Percentiles rank a stretch among this genome's conserved stretches.
phyloP scores from a whole-genome alignment of 1,140 invertebrate species.

The Babylonia areolata region DNA sequence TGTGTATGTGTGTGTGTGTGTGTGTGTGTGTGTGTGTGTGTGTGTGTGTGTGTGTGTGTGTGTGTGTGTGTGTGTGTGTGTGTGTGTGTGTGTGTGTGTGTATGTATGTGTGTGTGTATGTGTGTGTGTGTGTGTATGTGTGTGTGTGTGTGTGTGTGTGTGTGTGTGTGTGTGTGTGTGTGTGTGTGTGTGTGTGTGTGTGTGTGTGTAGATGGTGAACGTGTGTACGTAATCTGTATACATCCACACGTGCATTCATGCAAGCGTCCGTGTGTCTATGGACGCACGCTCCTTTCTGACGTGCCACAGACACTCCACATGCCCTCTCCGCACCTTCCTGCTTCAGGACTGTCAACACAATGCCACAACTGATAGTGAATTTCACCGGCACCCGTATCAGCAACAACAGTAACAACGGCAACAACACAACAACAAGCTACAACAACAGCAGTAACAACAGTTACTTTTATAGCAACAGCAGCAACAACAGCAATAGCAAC shows the following conservation, averaged over 20 bases:
- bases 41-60: constrained; percentile 1
- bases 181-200: constrained; percentile 11
- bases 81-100: neutral
- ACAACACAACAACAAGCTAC: too few relatives aligned
- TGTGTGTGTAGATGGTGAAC: neutral
- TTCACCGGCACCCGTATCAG: too few relatives aligned
- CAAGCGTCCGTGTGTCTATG: neutral
- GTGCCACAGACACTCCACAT: too few relatives aligned
- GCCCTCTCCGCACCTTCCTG: too few relatives aligned
- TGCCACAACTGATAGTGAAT: too few relatives aligned
- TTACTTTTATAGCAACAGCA: too few relatives aligned
- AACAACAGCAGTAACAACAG: too few relatives aligned
- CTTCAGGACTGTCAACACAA: too few relatives aligned
- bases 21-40: neutral
- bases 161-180: neutral
- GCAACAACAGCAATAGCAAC: too few relatives aligned
- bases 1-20: neutral
- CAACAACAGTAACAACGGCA: too few relatives aligned
- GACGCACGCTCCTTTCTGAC: too few relatives aligned
- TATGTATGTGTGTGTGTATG: neutral
- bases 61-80: constrained; percentile 6
- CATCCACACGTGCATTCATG: neutral
- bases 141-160: neutral
- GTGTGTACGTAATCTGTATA: neutral
- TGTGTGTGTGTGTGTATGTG: neutral